Conservation (phyloP, 2,888 invertebrate species). For the Drosophila buzzatii region DNA sequence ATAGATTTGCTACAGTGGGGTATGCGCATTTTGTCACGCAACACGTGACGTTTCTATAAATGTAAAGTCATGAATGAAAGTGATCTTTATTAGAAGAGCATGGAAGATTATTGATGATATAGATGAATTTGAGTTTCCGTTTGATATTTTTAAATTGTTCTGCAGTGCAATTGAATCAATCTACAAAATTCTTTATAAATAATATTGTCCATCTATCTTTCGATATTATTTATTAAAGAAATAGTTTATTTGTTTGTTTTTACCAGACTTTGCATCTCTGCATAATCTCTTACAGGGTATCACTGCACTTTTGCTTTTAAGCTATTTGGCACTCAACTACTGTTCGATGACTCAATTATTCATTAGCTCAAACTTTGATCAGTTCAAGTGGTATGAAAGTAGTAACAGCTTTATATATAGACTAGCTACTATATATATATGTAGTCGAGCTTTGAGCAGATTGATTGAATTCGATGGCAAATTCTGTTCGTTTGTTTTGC, state of each 20-base stretch:
- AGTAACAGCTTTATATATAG: slow-evolving; percentile 8
- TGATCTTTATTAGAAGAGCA: background rate
- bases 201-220: too few relatives aligned
- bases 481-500: slow-evolving; percentile 2
- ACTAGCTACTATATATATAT: slow-evolving; percentile 3
- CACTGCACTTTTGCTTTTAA: background rate
- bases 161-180: too few relatives aligned
- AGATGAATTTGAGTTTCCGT: background rate
- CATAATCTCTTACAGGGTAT: background rate
- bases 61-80: background rate
- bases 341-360: slow-evolving; percentile 23
- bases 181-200: too few relatives aligned
- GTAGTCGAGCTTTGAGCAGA: slow-evolving; percentile 4
- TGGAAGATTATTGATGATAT: too few relatives aligned
- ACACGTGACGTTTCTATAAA: background rate
- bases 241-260: too few relatives aligned
- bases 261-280: too few relatives aligned
- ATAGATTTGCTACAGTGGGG: background rate
- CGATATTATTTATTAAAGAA: too few relatives aligned
- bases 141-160: too few relatives aligned
- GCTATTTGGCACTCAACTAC: background rate
- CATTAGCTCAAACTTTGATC: slow-evolving; percentile 17
- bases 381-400: slow-evolving; percentile 12
- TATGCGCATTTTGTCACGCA: background rate
- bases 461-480: slow-evolving; percentile 26